Conservation (phyloP, 1,140 invertebrate species). For the Atta texana region DNA sequence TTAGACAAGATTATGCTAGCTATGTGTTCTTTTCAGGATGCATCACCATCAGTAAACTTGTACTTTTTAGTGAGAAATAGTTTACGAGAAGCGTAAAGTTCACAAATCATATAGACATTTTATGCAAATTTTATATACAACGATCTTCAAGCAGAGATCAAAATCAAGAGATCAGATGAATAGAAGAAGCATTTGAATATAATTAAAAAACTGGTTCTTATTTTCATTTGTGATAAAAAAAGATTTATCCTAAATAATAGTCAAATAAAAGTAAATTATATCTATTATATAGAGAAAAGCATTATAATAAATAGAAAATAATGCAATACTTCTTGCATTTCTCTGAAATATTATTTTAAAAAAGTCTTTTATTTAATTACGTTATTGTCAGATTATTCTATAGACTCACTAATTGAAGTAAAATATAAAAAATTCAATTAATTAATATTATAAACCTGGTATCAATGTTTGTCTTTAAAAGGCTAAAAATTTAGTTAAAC, state of each 20-base stretch:
- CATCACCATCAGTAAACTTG: constrained; percentile 5
- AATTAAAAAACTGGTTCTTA: neutral
- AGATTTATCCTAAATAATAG: neutral
- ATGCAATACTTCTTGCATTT: neutral
- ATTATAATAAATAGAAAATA: neutral
- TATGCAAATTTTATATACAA: constrained; percentile 8
- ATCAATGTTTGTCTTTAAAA: neutral
- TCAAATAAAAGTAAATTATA: too few species aligned
- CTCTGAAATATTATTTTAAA: neutral
- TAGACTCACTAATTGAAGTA: neutral
- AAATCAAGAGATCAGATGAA: neutral
- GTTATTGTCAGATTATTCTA: neutral
- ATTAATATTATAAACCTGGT: neutral
- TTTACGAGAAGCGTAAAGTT: neutral
- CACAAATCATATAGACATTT: neutral
- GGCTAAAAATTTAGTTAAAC: neutral
- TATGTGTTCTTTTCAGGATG: constrained; percentile 22
- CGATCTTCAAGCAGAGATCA: neutral
- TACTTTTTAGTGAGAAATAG: neutral
- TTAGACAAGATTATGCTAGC: constrained; percentile 9
- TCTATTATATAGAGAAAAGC: neutral
- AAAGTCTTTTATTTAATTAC: neutral
- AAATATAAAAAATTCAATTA: neutral
- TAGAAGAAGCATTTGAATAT: neutral
- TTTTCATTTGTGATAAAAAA: neutral